Evolutionary conservation across 2,888 invertebrate species (phyloP).

Genomic region (Lithophane ornitopus): DNA sequence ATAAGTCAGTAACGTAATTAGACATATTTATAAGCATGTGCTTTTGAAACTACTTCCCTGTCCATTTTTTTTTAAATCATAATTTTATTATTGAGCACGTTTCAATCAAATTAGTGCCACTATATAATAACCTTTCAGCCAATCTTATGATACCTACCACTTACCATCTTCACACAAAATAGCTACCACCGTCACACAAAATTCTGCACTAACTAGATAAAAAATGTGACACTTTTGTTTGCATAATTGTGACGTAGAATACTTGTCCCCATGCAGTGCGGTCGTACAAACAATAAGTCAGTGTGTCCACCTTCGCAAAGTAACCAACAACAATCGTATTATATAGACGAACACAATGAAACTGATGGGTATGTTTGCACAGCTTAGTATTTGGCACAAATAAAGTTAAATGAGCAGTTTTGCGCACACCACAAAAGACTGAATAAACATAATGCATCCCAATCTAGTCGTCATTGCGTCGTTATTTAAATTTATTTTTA

Average conservation of each 20-base stretch:
- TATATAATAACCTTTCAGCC: not conserved
- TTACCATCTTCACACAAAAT: not conserved
- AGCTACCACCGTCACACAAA: not conserved
- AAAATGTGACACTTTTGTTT: constrained; percentile 22
- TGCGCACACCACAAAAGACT: constrained; percentile 39
- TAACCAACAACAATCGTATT: constrained; percentile 44
- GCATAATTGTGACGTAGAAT: constrained; percentile 12
- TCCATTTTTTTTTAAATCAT: too few species aligned
- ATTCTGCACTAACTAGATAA: not conserved
- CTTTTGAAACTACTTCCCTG: not conserved
- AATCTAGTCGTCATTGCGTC: constrained; percentile 21
- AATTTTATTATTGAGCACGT: not conserved
- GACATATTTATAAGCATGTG: not conserved
- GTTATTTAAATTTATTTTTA: constrained; percentile 19
- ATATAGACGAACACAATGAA: constrained; percentile 55
- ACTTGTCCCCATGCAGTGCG: constrained; percentile 7
- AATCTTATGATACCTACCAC: not conserved
- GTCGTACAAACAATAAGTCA: constrained; percentile 35
- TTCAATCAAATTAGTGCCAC: not conserved
- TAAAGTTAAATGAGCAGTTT: constrained; percentile 54
- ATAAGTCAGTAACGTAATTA: too few species aligned
- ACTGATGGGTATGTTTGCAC: constrained; percentile 62
- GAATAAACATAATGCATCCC: constrained; percentile 41
- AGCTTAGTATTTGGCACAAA: constrained; percentile 64
- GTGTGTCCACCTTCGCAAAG: constrained; percentile 47